These are phyloP conservation scores for Hypsibius dujardini DNA, from an alignment of 1,140 invertebrate species.

Conservation along the genomic window DNA sequence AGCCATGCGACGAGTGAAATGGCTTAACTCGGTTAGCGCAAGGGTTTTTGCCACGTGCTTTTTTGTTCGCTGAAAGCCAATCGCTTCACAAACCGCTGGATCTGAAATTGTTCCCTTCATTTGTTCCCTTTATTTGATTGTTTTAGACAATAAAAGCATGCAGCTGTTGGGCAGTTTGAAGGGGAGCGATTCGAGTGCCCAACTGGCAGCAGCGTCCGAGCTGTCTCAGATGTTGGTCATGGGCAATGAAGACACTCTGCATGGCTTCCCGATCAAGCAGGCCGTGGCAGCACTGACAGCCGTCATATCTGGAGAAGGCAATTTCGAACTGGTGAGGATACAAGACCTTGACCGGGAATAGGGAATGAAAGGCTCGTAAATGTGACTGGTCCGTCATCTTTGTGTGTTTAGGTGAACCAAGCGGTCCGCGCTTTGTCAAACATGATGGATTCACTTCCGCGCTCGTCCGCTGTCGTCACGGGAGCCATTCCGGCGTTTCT, in stretches of 20 bases:
- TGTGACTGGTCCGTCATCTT: background rate
- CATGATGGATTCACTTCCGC: conserved; percentile 94
- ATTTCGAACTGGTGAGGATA: conserved; percentile 75
- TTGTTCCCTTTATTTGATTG: conserved; percentile 28
- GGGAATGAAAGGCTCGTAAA: no score
- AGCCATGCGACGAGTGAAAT: no score
- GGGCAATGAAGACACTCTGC: conserved; percentile 96
- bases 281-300: conserved; percentile 82
- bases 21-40: conserved; percentile 3
- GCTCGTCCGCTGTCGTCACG: conserved; percentile 84
- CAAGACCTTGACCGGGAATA: no score
- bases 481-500: conserved; percentile 89
- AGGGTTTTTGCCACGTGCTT: no score
- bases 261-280: conserved; percentile 91
- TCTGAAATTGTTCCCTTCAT: no score
- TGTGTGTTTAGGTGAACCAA: conserved; percentile 68
- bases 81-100: no score
- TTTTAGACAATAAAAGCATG: conserved; percentile 68
- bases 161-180: conserved; percentile 80
- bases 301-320: conserved; percentile 75
- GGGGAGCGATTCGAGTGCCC: conserved; percentile 83
- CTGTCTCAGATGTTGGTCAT: conserved; percentile 97
- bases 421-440: conserved; percentile 92
- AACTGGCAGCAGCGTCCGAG: conserved; percentile 88
- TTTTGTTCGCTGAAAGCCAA: no score